Conservation (phyloP, 2,797 vertebrate genomes). For the Rhinophrynus dorsalis region DNA sequence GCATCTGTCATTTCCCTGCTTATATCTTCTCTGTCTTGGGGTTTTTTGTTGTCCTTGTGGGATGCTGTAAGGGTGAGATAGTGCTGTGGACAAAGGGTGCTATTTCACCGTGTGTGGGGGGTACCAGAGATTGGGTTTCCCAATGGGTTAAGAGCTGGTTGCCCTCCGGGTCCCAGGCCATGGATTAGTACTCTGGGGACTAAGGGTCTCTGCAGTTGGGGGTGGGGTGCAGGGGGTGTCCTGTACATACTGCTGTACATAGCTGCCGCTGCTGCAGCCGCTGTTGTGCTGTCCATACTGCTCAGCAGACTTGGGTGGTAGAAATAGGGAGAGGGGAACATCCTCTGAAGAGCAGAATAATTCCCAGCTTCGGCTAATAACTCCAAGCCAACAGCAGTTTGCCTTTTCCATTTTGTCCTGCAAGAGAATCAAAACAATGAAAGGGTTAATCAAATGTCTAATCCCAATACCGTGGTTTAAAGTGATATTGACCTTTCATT, state of each 20-base stretch:
- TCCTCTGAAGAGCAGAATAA: slow-evolving; percentile 85
- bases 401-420: slow-evolving; percentile 94
- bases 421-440: slow-evolving; percentile 36
- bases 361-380: slow-evolving; percentile 82
- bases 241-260: slow-evolving; percentile 99
- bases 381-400: slow-evolving; percentile 88
- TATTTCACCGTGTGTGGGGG: slow-evolving; percentile 85
- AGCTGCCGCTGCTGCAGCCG: slow-evolving; percentile 92
- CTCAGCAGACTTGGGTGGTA: slow-evolving; percentile 93
- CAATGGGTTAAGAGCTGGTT: slow-evolving; percentile 91
- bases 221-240: slow-evolving; percentile 92
- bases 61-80: slow-evolving; percentile 42
- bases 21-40: slow-evolving; percentile 37
- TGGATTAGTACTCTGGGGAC: slow-evolving; percentile 97
- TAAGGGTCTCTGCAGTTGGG: slow-evolving; percentile 91
- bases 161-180: slow-evolving; percentile 91
- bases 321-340: slow-evolving; percentile 92
- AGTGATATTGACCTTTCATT: too few species aligned
- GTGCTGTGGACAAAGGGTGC: slow-evolving; percentile 2
- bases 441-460: too few species aligned
- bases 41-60: slow-evolving; percentile 53
- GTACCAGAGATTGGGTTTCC: slow-evolving; percentile 84
- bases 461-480: too few species aligned
- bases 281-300: slow-evolving; percentile 93
- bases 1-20: slow-evolving; percentile 47